These are phyloP conservation scores for Steatocranus sp. DNA, from an alignment of 2,797 vertebrate species.

Conservation along the genomic window DNA sequence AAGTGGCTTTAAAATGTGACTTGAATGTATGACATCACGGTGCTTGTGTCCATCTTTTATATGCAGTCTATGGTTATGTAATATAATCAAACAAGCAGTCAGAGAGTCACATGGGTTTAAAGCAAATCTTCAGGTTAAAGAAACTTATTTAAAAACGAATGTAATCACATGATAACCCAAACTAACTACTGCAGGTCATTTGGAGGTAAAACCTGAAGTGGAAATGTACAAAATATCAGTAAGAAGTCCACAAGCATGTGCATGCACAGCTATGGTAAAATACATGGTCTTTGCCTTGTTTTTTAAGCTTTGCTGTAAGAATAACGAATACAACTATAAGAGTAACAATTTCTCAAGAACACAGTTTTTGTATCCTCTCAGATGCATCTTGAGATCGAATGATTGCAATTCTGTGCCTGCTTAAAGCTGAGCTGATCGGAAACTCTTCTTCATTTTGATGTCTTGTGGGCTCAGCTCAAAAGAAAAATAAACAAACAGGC, in stretches of 20 bases:
- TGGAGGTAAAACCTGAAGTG: neutral
- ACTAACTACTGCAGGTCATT: neutral
- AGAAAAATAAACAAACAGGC: conserved; percentile 4
- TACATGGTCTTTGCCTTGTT: neutral
- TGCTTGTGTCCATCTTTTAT: neutral
- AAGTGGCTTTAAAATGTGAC: neutral
- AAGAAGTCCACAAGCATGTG: neutral
- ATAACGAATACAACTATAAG: neutral
- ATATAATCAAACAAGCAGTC: neutral
- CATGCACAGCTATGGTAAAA: neutral
- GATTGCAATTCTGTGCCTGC: neutral
- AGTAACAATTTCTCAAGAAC: neutral
- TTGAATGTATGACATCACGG: neutral
- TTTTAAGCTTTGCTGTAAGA: neutral
- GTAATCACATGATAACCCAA: neutral
- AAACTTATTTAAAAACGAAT: neutral
- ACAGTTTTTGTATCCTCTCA: neutral
- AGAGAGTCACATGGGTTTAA: neutral
- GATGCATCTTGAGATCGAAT: neutral
- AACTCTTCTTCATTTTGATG: neutral
- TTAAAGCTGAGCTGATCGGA: neutral
- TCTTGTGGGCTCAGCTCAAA: conserved; percentile 15
- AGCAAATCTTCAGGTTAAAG: neutral
- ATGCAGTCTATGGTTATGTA: neutral
- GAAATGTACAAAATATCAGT: neutral